Conservation (phyloP, 2,888 invertebrate species). For the Azorinus chamasolen region DNA sequence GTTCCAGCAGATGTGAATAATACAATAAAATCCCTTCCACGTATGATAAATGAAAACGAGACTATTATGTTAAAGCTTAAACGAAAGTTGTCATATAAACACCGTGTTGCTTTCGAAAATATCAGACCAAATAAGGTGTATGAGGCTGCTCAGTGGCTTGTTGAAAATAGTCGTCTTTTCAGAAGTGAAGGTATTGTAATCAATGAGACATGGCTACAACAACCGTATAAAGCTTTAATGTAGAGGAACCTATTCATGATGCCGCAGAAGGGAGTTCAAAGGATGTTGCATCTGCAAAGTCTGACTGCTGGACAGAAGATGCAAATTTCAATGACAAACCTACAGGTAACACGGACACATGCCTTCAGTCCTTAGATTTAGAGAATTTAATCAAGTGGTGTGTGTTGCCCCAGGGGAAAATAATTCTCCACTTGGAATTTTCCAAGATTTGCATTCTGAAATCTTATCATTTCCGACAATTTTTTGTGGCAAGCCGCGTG, state of each 20-base stretch:
- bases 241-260: too few species aligned
- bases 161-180: slow-evolving; percentile 46
- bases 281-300: too few species aligned
- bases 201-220: slow-evolving; percentile 33
- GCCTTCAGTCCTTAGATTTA: slow-evolving; percentile 30
- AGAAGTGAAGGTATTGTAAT: slow-evolving; percentile 42
- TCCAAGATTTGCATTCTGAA: slow-evolving; percentile 30
- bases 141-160: slow-evolving; percentile 55
- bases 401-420: slow-evolving; percentile 41
- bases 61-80: slow-evolving; percentile 55
- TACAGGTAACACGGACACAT: slow-evolving; percentile 28
- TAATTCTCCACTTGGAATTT: slow-evolving; percentile 13
- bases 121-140: slow-evolving; percentile 50
- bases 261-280: too few species aligned
- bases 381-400: slow-evolving; percentile 44
- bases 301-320: slow-evolving; percentile 31
- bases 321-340: slow-evolving; percentile 16
- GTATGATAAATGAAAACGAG: slow-evolving; percentile 42
- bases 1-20: slow-evolving; percentile 64
- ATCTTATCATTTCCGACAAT: slow-evolving; percentile 33
- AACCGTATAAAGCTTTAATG: background rate
- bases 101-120: slow-evolving; percentile 52
- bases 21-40: slow-evolving; percentile 55
- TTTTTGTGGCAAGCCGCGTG: slow-evolving; percentile 35
- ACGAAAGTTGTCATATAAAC: slow-evolving; percentile 39